A percentile compares a stretch with the other conserved stretches of the same genome.
phyloP scores from a whole-genome alignment of 92 coral and sea anemone species.

The Epizoanthus fatuus region DNA sequence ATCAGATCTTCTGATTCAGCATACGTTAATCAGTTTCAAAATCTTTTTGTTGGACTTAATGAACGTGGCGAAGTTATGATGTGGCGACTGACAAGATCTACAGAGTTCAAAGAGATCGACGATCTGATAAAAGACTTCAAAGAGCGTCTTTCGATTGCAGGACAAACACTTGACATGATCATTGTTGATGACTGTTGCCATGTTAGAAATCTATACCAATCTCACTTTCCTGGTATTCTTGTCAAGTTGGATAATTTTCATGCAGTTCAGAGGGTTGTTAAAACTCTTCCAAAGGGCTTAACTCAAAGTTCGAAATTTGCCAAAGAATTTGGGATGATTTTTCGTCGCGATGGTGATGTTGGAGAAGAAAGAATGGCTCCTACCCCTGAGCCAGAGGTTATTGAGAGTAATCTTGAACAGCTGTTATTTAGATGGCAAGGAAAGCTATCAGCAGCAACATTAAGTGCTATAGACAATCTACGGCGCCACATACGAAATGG shows the following conservation, averaged over 20 bases:
- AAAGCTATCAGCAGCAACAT: slow-evolving; percentile 44
- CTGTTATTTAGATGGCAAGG: slow-evolving; percentile 44
- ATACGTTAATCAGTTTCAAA: slow-evolving; percentile 75
- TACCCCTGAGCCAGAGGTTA: slow-evolving; percentile 53
- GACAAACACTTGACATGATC: slow-evolving; percentile 48
- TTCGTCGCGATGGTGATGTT: slow-evolving; percentile 59
- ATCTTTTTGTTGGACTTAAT: slow-evolving; percentile 70
- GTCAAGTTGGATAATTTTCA: slow-evolving; percentile 73
- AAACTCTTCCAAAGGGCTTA: slow-evolving; percentile 48
- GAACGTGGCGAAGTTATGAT: slow-evolving; percentile 61
- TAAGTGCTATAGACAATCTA: slow-evolving; percentile 57
- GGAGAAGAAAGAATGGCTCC: slow-evolving; percentile 40
- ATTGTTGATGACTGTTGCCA: slow-evolving; percentile 70
- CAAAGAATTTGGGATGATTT: slow-evolving; percentile 65
- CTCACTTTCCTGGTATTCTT: slow-evolving; percentile 58
- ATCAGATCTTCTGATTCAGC: slow-evolving; percentile 41
- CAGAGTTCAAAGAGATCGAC: slow-evolving; percentile 44
- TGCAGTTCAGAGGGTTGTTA: slow-evolving; percentile 60
- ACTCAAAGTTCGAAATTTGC: slow-evolving; percentile 47
- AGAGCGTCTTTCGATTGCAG: slow-evolving; percentile 39
- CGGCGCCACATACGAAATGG: slow-evolving; percentile 64
- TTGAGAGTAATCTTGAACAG: slow-evolving; percentile 64
- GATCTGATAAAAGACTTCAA: slow-evolving; percentile 54
- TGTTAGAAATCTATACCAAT: slow-evolving; percentile 42
- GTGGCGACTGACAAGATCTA: slow-evolving; percentile 58